Conservation (phyloP, 2,113 vertebrate species). For the Vanacampus margaritifer region DNA sequence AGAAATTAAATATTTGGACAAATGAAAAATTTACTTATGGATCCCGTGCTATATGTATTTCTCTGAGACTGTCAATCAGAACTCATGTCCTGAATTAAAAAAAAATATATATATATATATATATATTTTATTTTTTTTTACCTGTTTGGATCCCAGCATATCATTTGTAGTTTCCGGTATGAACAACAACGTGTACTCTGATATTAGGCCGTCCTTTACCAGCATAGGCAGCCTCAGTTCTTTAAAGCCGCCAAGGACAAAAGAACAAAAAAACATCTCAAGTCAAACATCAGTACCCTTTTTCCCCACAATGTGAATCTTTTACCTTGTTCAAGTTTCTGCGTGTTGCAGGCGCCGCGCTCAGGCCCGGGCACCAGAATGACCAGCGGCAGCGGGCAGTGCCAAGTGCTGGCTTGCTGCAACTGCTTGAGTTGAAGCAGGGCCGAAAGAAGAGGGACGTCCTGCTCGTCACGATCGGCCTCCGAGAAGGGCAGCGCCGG, state of each 20-base stretch:
- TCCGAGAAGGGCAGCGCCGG: slow-evolving; percentile 53
- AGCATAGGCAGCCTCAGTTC: slow-evolving; percentile 84
- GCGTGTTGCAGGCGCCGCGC: not conserved
- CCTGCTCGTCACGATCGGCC: slow-evolving; percentile 63
- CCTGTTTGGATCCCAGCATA: slow-evolving; percentile 81
- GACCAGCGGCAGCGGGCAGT: slow-evolving; percentile 78
- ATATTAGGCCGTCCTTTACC: slow-evolving; percentile 82
- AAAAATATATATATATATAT: no score
- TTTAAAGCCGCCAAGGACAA: slow-evolving; percentile 37
- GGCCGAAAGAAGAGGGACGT: slow-evolving; percentile 83
- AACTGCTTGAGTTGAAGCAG: slow-evolving; percentile 88
- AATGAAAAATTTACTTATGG: no score
- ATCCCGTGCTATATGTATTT: no score
- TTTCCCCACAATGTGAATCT: not conserved
- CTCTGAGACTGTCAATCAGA: no score
- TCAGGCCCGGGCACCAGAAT: slow-evolving; percentile 75
- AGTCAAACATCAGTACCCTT: not conserved
- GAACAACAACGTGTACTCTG: slow-evolving; percentile 76
- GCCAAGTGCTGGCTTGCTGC: slow-evolving; percentile 83
- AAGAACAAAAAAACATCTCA: not conserved
- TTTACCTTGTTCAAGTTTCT: slow-evolving; percentile 64
- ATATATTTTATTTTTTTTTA: slow-evolving; percentile 56
- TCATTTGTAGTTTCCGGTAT: slow-evolving; percentile 79
- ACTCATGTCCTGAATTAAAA: no score
- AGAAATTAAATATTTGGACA: no score